Evolutionary conservation across 1,140 invertebrate genomes (phyloP).

Genomic region (Portunus trituberculatus): DNA sequence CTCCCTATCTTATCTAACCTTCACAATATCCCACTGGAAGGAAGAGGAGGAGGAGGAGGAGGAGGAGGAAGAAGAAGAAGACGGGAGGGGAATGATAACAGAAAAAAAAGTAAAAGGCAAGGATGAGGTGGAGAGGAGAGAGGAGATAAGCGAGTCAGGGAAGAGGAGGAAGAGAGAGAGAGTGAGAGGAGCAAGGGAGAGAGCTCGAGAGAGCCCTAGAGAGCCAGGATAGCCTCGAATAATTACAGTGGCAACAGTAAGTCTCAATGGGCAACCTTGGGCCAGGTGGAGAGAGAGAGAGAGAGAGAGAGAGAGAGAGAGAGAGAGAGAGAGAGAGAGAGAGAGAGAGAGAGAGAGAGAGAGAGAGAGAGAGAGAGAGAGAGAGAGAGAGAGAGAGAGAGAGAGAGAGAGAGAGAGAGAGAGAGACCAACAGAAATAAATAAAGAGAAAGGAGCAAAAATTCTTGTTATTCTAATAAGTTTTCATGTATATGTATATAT

Average conservation of each 20-base stretch:
- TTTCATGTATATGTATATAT: too few species aligned
- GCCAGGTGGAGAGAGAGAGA: neutral
- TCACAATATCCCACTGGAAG: neutral
- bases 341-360: conserved; percentile 20
- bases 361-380: conserved; percentile 4
- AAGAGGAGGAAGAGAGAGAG: neutral
- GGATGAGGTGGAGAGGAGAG: neutral
- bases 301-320: neutral
- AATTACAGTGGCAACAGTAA: neutral
- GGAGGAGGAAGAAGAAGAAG: too few species aligned
- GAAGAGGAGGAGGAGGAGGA: neutral
- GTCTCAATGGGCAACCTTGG: neutral
- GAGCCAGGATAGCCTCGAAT: neutral
- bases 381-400: neutral
- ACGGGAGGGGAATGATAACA: too few species aligned
- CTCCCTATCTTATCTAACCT: neutral
- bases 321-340: neutral
- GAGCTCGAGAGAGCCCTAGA: neutral
- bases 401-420: conserved; percentile 13
- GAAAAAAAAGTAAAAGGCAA: too few species aligned
- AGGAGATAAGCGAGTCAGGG: neutral
- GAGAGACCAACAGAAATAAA: neutral
- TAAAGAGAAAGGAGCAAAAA: neutral
- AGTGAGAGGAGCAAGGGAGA: neutral
- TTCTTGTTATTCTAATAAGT: too few species aligned